These are phyloP conservation scores for Zalophus californianus DNA, from an alignment of 2,797 vertebrate genomes.

Conservation along the genomic window DNA sequence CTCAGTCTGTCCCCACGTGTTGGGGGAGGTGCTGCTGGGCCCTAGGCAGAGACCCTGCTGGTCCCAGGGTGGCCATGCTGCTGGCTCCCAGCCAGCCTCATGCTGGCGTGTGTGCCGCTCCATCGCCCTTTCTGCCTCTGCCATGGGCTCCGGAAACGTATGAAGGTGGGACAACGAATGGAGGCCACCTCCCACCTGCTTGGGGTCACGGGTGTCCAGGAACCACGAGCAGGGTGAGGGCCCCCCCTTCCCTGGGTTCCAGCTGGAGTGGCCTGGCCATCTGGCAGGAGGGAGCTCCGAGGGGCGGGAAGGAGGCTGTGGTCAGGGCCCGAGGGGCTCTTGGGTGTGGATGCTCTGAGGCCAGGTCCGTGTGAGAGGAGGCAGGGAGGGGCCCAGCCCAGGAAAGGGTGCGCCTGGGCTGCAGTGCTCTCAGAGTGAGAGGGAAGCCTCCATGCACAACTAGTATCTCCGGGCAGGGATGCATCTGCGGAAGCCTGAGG, in stretches of 20 bases:
- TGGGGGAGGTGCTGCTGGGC: not conserved
- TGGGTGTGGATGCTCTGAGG: not conserved
- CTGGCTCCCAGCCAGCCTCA: not conserved
- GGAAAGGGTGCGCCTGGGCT: not conserved
- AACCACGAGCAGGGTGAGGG: not conserved
- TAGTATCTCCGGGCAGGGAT: not conserved
- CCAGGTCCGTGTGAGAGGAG: not conserved
- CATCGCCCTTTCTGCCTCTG: not conserved
- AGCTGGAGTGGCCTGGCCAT: not conserved
- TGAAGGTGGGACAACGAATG: not conserved
- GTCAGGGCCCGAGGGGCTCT: not conserved
- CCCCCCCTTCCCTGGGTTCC: not conserved
- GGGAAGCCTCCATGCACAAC: not conserved
- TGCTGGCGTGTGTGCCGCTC: accelerated
- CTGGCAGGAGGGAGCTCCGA: not conserved
- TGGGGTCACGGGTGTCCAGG: not conserved
- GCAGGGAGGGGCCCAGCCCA: not conserved
- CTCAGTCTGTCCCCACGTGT: not conserved
- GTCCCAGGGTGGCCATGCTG: accelerated
- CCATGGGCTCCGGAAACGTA: not conserved
- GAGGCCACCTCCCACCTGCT: not conserved
- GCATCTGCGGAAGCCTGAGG: not conserved
- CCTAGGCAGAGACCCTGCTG: not conserved
- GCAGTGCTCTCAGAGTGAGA: not conserved
- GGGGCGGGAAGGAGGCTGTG: not conserved